Base-by-base conservation (phyloP, 2,113 vertebrate species). In the Thryonomys swinderianus region DNA sequence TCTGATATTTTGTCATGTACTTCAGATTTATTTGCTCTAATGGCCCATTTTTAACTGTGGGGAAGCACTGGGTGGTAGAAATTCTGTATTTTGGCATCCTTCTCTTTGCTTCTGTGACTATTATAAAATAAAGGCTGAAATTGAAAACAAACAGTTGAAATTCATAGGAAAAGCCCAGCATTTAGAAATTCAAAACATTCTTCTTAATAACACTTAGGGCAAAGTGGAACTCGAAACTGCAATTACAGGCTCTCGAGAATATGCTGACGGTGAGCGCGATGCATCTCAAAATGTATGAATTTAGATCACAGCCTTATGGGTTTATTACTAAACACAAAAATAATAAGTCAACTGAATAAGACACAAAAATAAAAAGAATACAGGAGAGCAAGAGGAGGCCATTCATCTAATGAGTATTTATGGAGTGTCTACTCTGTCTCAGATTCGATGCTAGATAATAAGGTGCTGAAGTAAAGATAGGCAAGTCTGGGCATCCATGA, bases 71-170 rank as follows among this genome's bases (percentile, higher is more conserved):
- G 59, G 51, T 88, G 25, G 37, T n/a, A 85, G 34, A 96, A 91
- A 82, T 76, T 95, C 40, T 88, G 8, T 61, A 71, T 71, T 90
- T 91, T 82, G 30, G 30, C 25, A 55, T 3, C 14, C 20, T 71
- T 1, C 7, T 92, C 59, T 92, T 82, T 86, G 30, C 55, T 78
- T 92, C 32, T 93, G 14, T 86, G 88, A 78, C 40, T 25, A 73
- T 69, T 67, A 34, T 74, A 37, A 92, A 95, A 94, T 78, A 78
- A 96, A 92, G n/a, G 18, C 79, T 74, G 62, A 74, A 79, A 55
- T 92, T 90, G 66, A 69, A 92, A 67, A 88, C 30, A 76, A 55
- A 69, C 2, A 62, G 55, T 48, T 86, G 32, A 73, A 94, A 90
- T 87, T 40, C 40, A 55, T 90, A 57, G 59, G 57, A 90, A 91